phyloP scores from a whole-genome alignment of 2,113 vertebrate genomes.

The Peromyscus maniculatus region DNA sequence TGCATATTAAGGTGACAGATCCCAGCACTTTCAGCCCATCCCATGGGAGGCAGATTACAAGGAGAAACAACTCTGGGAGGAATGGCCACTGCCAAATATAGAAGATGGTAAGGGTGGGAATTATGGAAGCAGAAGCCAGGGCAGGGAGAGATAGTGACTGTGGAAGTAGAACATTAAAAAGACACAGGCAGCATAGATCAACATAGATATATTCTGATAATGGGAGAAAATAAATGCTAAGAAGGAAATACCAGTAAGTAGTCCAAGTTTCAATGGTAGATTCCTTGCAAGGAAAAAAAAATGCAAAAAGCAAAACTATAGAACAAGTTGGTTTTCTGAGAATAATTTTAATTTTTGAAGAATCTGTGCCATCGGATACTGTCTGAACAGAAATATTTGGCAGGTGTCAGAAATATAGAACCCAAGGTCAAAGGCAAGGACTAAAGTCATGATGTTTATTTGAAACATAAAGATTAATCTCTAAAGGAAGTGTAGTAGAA shows the following conservation, averaged over 20 bases:
- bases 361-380: not conserved
- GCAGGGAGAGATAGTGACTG: not conserved
- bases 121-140: not conserved
- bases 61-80: not conserved
- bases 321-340: not conserved
- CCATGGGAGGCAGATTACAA: not conserved
- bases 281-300: not conserved
- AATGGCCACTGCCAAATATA: not conserved
- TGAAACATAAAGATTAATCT: not conserved
- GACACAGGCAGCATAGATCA: not conserved
- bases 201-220: not conserved
- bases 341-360: slow-evolving; percentile 11
- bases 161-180: not conserved
- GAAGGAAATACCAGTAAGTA: not conserved
- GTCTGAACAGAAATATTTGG: not conserved
- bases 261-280: not conserved
- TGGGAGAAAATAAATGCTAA: not conserved
- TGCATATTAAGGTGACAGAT: not conserved
- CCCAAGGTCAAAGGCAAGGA: not conserved
- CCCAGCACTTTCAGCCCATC: not conserved
- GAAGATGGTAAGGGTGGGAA: not conserved
- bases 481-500: not conserved
- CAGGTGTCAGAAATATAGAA: not conserved
- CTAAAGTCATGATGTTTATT: not conserved
- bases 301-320: not conserved